Conservation (phyloP, 1,140 invertebrate genomes). For the Asobara japonica region DNA sequence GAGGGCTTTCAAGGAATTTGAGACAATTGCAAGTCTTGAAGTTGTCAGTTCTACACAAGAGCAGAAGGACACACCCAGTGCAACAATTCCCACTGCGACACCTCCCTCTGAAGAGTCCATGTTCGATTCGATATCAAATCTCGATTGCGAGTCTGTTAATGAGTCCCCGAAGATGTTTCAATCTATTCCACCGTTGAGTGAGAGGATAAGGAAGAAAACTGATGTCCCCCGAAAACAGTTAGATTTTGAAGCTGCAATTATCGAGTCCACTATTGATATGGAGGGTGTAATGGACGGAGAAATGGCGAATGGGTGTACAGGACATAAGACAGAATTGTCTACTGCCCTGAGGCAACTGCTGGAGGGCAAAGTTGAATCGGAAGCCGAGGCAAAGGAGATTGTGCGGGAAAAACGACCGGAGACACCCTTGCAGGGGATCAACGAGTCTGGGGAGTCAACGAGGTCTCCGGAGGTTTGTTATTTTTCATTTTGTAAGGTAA, state of each 20-base stretch:
- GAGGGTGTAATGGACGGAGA: slow-evolving; percentile 42
- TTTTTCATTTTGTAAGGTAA: no score
- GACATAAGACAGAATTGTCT: slow-evolving; percentile 56
- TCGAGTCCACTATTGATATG: slow-evolving; percentile 58
- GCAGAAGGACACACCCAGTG: neutral
- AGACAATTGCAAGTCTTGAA: slow-evolving; percentile 15
- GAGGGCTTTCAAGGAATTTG: slow-evolving; percentile 46
- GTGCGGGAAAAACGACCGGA: slow-evolving; percentile 30
- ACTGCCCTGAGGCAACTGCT: slow-evolving; percentile 54
- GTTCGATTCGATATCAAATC: slow-evolving; percentile 47
- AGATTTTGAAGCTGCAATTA: slow-evolving; percentile 60
- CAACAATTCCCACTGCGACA: slow-evolving; percentile 26
- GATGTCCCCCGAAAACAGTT: slow-evolving; percentile 49
- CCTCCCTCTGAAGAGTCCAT: slow-evolving; percentile 48
- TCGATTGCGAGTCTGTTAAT: slow-evolving; percentile 42
- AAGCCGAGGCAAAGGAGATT: neutral
- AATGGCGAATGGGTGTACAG: slow-evolving; percentile 38
- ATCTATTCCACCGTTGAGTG: slow-evolving; percentile 60
- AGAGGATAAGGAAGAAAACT: slow-evolving; percentile 61
- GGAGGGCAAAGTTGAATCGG: slow-evolving; percentile 55
- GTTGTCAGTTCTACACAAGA: neutral
- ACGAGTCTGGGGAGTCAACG: neutral
- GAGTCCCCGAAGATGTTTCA: slow-evolving; percentile 49
- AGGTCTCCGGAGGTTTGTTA: slow-evolving; percentile 24
- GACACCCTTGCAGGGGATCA: slow-evolving; percentile 13